phyloP scores from a whole-genome alignment of 2,888 invertebrate species.

The Cartodere bifasciata region DNA sequence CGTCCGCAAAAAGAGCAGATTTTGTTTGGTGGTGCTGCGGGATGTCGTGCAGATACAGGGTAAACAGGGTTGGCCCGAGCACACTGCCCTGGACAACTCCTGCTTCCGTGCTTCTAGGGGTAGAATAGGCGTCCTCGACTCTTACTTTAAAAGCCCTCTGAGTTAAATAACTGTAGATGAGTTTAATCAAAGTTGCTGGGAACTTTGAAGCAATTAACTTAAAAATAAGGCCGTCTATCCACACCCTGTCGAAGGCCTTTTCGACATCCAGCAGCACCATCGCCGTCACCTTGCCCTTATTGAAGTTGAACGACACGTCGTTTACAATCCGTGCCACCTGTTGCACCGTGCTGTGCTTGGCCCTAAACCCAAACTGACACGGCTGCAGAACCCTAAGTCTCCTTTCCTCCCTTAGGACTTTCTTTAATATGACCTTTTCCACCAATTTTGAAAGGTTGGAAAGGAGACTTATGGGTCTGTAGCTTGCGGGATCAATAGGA shows the following conservation, averaged over 20 bases:
- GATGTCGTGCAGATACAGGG: slow-evolving; percentile 11
- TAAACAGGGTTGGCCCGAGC: slow-evolving; percentile 13
- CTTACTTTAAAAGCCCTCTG: no score
- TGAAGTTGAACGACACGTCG: slow-evolving; percentile 18
- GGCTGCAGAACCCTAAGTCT: slow-evolving; percentile 9
- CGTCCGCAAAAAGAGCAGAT: slow-evolving; percentile 14
- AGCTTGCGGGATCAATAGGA: slow-evolving; percentile 11
- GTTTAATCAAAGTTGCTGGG: no score
- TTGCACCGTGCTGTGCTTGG: slow-evolving; percentile 20
- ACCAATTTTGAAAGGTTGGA: slow-evolving; percentile 12
- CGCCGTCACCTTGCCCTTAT: slow-evolving; percentile 18
- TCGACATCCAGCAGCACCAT: slow-evolving; percentile 24
- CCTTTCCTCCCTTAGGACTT: slow-evolving; percentile 6
- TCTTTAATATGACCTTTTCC: slow-evolving; percentile 12
- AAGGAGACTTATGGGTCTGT: slow-evolving; percentile 16
- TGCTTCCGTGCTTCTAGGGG: no score
- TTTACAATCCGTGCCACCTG: slow-evolving; percentile 22
- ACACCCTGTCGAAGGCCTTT: slow-evolving; percentile 27
- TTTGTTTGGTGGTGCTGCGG: slow-evolving; percentile 11
- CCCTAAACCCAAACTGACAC: slow-evolving; percentile 24
- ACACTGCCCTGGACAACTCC: no score
- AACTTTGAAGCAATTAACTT: slow-evolving; percentile 19
- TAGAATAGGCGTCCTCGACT: no score
- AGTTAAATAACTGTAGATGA: no score
- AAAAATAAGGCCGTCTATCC: slow-evolving; percentile 22